Evolutionary conservation across 2,888 invertebrate species (phyloP), one percentile per base, ranked within the genome.

Genomic region (Spicauda simplicius): DNA sequence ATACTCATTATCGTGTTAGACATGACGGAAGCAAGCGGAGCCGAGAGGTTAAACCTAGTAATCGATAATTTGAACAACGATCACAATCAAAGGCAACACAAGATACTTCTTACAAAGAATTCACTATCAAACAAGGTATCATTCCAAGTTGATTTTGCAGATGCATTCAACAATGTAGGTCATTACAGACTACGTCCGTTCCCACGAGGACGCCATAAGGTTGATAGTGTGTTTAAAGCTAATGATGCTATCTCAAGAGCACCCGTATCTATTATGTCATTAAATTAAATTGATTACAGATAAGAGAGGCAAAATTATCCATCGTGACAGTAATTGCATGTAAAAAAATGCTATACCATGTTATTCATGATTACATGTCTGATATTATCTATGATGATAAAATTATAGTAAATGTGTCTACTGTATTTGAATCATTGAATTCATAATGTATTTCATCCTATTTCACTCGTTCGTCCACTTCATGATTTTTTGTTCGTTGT

Each of bases 241-340:
- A 64, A 58, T 52, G 37, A 64, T 1, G 25, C 45, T n/a, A 56
- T 41, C 64, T 64, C 20, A 16, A 57, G 37, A 52, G 50, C 16
- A 52, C 50, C 41, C 64, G 50, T 52, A 58, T 58, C 52, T 56
- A 64, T 63, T 57, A 61, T 53, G 57, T 64, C 52, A 58, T 64
- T 45, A 58, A 52, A 64, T 52, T 53, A 53, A 57, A 52, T 52
- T 64, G 19, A 53, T 64, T 41, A 58, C 20, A 64, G 48, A 50
- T 56, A 56, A 64, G 14, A 55, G 30, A 56, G 48, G 56, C 1
- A 19, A 50, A 53, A 61, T 61, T 64, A 50, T 45, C 33, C 48
- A 56, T 33, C 45, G 11, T 16, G 48, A 50, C n/a, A 48, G 25
- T 18, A 56, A 56, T 64, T 64, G 62, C 25, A 10, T 19, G 11